phyloP scores from a whole-genome alignment of 2,888 invertebrate species.

The Noctua janthe region DNA sequence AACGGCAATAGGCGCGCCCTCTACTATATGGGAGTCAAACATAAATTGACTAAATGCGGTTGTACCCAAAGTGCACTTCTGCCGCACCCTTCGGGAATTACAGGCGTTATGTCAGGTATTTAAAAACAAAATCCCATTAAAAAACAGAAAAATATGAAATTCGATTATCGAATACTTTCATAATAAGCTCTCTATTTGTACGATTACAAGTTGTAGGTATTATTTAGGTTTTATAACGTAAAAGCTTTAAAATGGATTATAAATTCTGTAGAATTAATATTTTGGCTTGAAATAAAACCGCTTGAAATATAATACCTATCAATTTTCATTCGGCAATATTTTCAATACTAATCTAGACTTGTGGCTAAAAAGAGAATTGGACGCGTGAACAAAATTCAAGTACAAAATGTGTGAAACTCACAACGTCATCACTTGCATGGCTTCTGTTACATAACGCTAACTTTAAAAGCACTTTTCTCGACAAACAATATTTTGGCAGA shows the following conservation, averaged over 20 bases:
- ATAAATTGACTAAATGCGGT: not conserved
- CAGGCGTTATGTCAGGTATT: not conserved
- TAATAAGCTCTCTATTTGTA: not conserved
- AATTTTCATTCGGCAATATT: not conserved
- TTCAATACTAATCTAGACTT: not conserved
- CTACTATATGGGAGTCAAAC: not conserved
- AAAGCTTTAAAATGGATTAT: not conserved
- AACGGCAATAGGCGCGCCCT: not conserved
- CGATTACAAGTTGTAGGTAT: not conserved
- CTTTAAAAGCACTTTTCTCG: conserved; percentile 44
- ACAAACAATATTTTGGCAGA: conserved; percentile 47
- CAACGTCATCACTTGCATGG: not conserved
- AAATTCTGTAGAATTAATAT: not conserved
- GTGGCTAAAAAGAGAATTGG: not conserved
- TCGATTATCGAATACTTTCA: not conserved
- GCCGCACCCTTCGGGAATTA: not conserved
- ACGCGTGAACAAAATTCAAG: not conserved
- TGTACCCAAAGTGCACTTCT: not conserved
- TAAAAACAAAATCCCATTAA: not conserved
- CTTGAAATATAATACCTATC: not conserved
- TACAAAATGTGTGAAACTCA: not conserved
- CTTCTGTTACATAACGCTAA: conserved; percentile 18
- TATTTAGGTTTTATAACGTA: not conserved
- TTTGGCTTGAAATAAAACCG: not conserved
- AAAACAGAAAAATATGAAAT: not conserved